Evolutionary conservation across 2,797 vertebrate species (phyloP).

Genomic region (Takifugu rubripes): DNA sequence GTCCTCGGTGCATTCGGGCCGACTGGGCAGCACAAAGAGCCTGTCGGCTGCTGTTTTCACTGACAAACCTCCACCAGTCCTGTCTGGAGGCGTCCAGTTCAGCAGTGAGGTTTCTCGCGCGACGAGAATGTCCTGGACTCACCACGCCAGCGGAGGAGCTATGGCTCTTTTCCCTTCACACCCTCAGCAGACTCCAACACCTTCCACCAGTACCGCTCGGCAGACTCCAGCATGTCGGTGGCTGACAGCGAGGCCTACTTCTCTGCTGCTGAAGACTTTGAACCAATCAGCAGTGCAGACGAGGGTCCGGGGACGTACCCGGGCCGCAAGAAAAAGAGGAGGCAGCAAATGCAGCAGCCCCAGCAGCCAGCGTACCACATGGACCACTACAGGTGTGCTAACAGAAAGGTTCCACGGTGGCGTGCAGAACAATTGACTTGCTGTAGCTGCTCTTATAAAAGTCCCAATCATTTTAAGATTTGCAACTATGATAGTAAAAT

Average conservation of each 20-base stretch:
- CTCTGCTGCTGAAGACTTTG: constrained; percentile 95
- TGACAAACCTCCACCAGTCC: constrained; percentile 83
- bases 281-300: constrained; percentile 91
- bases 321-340: constrained; percentile 90
- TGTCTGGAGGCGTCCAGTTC: constrained; percentile 88
- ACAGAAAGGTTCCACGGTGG: not conserved
- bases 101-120: constrained; percentile 92
- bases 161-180: constrained; percentile 94
- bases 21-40: constrained; percentile 95
- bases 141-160: constrained; percentile 93
- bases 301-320: constrained; percentile 97
- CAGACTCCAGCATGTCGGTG: constrained; percentile 96
- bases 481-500: not conserved
- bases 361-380: constrained; percentile 78
- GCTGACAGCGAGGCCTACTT: constrained; percentile 98
- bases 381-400: constrained; percentile 72
- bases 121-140: constrained; percentile 96
- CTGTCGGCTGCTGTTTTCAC: constrained; percentile 90
- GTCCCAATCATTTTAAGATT: constrained; percentile 18
- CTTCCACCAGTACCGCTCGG: constrained; percentile 96
- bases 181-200: constrained; percentile 95
- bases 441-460: not conserved
- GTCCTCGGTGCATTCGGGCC: constrained; percentile 88
- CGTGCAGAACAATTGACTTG: not conserved
- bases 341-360: constrained; percentile 80